Conservation (phyloP, 1,140 invertebrate genomes). For the Drosophila navojoa region DNA sequence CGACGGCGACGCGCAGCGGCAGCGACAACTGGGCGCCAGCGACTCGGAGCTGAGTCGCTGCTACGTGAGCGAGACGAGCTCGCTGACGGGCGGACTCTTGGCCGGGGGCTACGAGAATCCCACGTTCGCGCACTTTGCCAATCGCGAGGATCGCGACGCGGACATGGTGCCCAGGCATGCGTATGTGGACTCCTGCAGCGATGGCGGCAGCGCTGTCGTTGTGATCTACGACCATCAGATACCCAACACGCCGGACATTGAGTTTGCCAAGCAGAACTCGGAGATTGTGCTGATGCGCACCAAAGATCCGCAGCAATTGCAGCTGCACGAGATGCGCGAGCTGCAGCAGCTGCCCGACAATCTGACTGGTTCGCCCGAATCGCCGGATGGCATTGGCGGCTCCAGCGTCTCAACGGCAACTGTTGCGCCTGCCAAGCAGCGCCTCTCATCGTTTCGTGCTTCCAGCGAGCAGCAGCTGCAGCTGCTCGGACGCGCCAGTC, state of each 20-base stretch:
- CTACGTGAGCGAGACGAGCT: slow-evolving; percentile 83
- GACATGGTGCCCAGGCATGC: slow-evolving; percentile 59
- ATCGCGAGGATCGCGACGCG: slow-evolving; percentile 59
- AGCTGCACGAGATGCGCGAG: slow-evolving; percentile 75
- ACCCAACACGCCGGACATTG: slow-evolving; percentile 79
- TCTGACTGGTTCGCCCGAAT: slow-evolving; percentile 58
- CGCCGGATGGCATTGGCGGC: slow-evolving; percentile 43
- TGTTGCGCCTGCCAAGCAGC: slow-evolving; percentile 80
- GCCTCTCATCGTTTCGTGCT: slow-evolving; percentile 80
- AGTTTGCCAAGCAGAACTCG: slow-evolving; percentile 82
- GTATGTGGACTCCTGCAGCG: slow-evolving; percentile 69
- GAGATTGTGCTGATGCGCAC: slow-evolving; percentile 81
- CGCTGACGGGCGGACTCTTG: slow-evolving; percentile 64
- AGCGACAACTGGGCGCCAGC: slow-evolving; percentile 60
- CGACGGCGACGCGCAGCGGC: slow-evolving; percentile 20
- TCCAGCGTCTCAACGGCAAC: slow-evolving; percentile 67
- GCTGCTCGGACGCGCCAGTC: slow-evolving; percentile 71
- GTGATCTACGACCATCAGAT: slow-evolving; percentile 83
- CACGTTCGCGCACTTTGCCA: slow-evolving; percentile 78
- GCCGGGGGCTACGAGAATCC: slow-evolving; percentile 80
- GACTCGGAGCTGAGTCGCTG: slow-evolving; percentile 82
- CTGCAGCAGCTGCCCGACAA: slow-evolving; percentile 74
- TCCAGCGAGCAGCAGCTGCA: slow-evolving; percentile 80
- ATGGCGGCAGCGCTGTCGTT: slow-evolving; percentile 71
- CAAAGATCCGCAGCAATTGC: slow-evolving; percentile 73